Base-by-base conservation (phyloP, 2,888 invertebrate species). In the Ichneumon xanthorius region DNA sequence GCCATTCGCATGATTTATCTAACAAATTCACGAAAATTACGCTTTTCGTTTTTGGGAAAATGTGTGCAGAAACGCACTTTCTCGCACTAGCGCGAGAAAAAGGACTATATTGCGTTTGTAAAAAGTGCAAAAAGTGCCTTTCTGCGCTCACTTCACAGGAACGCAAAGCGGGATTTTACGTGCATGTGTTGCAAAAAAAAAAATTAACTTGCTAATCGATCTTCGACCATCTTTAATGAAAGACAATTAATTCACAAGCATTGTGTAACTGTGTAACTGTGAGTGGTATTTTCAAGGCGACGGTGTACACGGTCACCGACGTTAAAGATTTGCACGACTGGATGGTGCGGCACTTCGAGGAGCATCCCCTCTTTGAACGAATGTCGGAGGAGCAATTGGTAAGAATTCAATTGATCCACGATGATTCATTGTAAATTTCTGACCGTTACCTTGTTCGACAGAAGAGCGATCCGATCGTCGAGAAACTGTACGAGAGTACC, bases 251-350 rank as follows among this genome's bases (percentile, higher is more conserved):
- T 50, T 77, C 50, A 16, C 68, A 22, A 26, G 7, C 3, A 19
- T 26, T 19, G 19, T 33, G 9, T 11, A 19, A 26, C 26, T 19
- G 7, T 33, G 9, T 11, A 19, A 55, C 72, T 70, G 70, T 70
- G n/a, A 33, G 67, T 77, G 53, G 14, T 65, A 82, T 76, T 94
- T 90, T 92, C 22, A 90, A 98, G 98, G 98, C 97, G 9, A 95
- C 97, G 89, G 97, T 99, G 4, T 99, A 99, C 93, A 99, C 99
- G 48, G 97, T 99, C 88, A 99, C 99, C 7, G 99, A 99, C 95
- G 99, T 99, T 0, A 96, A 98, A 94, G 99, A 99, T 93, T 95
- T 99, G 80, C 97, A 99, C 94, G 97, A 98, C 45, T 99, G 99
- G 99, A 99, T 99, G 97, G 97, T 98, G 0, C 94, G 96, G 88